Conservation (phyloP, 2,113 vertebrate species). For the Pollimyrus isidori region DNA sequence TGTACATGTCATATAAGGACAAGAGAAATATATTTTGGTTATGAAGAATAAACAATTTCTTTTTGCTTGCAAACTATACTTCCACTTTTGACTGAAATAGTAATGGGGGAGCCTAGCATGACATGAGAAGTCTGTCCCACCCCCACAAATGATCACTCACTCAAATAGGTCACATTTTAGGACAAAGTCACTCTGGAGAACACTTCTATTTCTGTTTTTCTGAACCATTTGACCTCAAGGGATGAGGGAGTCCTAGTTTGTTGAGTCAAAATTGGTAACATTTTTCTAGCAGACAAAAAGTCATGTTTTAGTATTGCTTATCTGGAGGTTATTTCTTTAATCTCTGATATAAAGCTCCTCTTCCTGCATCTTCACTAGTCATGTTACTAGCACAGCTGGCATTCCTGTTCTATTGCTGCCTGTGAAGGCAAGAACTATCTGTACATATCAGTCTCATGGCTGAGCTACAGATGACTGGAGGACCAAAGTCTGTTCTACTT, state of each 20-base stretch:
- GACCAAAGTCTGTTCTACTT: neutral
- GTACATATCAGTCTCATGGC: neutral
- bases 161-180: constrained; percentile 21
- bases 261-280: neutral
- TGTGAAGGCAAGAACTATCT: neutral
- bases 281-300: neutral
- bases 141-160: neutral
- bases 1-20: neutral
- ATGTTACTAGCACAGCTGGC: neutral
- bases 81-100: neutral
- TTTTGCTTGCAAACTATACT: neutral
- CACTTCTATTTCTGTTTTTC: constrained; percentile 10
- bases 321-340: neutral
- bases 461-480: neutral
- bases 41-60: neutral
- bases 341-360: neutral
- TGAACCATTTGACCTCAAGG: constrained; percentile 9
- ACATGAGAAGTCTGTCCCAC: neutral
- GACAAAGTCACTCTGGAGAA: constrained; percentile 16
- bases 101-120: neutral
- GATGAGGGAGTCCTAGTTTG: constrained; percentile 12
- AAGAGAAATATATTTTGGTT: neutral
- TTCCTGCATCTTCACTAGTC: neutral
- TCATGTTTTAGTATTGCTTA: neutral
- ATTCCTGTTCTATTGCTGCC: neutral